Conservation (phyloP, 2,888 invertebrate species). For the Pollenia angustigena region DNA sequence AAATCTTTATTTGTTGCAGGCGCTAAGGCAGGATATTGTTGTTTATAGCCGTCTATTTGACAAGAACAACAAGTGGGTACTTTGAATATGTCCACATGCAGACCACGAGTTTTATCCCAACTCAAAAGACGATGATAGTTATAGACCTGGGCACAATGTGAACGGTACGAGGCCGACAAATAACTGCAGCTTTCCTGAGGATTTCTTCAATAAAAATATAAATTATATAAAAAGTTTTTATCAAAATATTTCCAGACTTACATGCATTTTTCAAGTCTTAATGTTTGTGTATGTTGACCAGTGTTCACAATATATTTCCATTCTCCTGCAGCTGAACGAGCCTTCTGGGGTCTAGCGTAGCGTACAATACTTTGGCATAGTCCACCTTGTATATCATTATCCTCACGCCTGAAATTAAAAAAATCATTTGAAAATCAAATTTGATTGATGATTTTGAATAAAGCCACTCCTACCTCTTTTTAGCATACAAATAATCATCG, state of each 20-base stretch:
- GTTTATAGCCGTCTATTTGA: slow-evolving; percentile 91
- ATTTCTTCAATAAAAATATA: slow-evolving; percentile 85
- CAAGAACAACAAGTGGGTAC: slow-evolving; percentile 93
- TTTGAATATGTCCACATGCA: slow-evolving; percentile 94
- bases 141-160: slow-evolving; percentile 92
- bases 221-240: neutral
- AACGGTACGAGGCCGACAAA: slow-evolving; percentile 91
- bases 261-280: slow-evolving; percentile 91
- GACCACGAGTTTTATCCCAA: slow-evolving; percentile 91
- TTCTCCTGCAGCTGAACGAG: slow-evolving; percentile 90
- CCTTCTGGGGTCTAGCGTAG: slow-evolving; percentile 92
- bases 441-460: neutral
- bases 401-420: slow-evolving; percentile 85
- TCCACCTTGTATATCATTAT: slow-evolving; percentile 87
- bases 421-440: neutral
- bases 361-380: slow-evolving; percentile 92
- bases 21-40: slow-evolving; percentile 87
- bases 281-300: slow-evolving; percentile 92
- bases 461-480: slow-evolving; percentile 78
- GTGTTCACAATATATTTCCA: slow-evolving; percentile 95
- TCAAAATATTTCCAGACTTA: slow-evolving; percentile 84
- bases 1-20: slow-evolving; percentile 77
- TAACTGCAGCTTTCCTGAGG: slow-evolving; percentile 91
- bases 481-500: slow-evolving; percentile 80
- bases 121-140: slow-evolving; percentile 92